Conservation (phyloP, 53 echinoderm and acorn worm species). For the Temnopleurus reevesii region DNA sequence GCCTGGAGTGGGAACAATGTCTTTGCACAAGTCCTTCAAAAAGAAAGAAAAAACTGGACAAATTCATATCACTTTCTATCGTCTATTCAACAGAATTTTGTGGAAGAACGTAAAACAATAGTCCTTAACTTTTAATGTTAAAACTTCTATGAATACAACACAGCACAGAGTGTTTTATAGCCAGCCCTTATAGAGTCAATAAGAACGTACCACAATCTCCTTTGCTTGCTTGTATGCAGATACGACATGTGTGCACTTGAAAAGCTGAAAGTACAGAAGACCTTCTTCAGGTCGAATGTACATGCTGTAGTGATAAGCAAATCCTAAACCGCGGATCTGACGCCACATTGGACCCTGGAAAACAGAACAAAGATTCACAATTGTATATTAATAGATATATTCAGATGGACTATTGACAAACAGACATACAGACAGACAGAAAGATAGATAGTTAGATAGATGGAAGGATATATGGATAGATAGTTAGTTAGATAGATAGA, state of each 20-base stretch:
- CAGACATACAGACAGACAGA: background rate
- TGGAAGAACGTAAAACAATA: no score
- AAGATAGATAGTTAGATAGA: background rate
- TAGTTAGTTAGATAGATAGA: no score
- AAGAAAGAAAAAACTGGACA: no score
- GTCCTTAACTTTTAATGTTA: no score
- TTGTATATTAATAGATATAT: background rate
- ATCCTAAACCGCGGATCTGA: conserved; percentile 92
- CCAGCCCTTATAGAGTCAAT: no score
- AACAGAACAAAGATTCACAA: background rate
- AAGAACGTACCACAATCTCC: conserved; percentile 84
- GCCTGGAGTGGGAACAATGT: no score
- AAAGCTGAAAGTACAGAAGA: conserved; percentile 92
- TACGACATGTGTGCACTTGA: conserved; percentile 97
- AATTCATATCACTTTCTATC: no score
- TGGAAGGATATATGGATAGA: background rate
- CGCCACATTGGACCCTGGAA: conserved; percentile 94
- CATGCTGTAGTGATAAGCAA: conserved; percentile 98
- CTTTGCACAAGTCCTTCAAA: no score
- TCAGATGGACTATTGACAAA: background rate
- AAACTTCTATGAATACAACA: no score
- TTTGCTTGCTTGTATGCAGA: conserved; percentile 92
- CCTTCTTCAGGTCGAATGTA: conserved; percentile 86
- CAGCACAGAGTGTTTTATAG: no score
- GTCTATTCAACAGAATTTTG: no score